Base-by-base conservation (phyloP, 2,113 vertebrate genomes). In the Muscicapa adusta region DNA sequence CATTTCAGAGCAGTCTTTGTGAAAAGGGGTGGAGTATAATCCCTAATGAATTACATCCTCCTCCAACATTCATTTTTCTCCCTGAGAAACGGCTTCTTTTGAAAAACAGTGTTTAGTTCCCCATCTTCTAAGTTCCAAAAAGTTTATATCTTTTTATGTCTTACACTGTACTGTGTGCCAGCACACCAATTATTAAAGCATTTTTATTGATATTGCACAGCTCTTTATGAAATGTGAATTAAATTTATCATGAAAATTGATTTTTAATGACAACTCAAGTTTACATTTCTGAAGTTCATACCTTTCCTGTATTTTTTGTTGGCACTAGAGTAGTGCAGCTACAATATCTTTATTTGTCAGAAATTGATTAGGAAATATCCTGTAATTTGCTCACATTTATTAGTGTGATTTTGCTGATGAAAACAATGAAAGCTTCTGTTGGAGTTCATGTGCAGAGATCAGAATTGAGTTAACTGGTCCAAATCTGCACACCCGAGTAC, bases 181-280 rank as follows among this genome's bases (percentile, higher is more conserved):
- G 93, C 85, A 83, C 18, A 47, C 89, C 80, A 95, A 95, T 97
- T 96, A 97, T 97, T 97, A 97, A 90, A 87, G 82, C 92, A 92
- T 97, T 96, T 94, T 94, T 97, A 97, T 96, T 97, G 96, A 95
- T 95, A 93, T 93, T 97, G 89, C 91, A 91, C 77, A 87, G 50
- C 45, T 83, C 75, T 93, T 88, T 95, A 54, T 93, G 95, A 94
- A 94, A 94, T 91, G 86, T 94, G 96, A 96, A 95, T 97, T 95
- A 96, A 95, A 97, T 97, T 96, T 93, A 96, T 97, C 96, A 95
- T 50, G 66, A 95, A 97, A 96, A 97, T 97, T 96, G 97, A 97
- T 97, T 97, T 98, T 96, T 97, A 96, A 96, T 96, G 91, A 94
- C 92, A 97, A 88, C 73, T 92, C 87, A 93, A 93, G 96, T 97